Evolutionary conservation across 2,888 invertebrate genomes (phyloP), one percentile per base, ranked within the genome.

Genomic region (Plagodis pulveraria): DNA sequence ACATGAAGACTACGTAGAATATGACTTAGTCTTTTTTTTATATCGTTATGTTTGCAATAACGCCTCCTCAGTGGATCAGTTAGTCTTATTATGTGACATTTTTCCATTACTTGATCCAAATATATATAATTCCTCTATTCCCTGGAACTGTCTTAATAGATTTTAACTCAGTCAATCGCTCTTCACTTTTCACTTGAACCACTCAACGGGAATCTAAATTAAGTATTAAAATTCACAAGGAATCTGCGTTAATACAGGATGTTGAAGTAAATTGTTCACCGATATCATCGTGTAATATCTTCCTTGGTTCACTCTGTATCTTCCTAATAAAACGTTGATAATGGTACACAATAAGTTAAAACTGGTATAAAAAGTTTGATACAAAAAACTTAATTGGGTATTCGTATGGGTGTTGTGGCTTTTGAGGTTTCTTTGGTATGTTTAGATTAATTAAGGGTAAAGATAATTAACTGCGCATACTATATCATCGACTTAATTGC

Each of bases 261-360:
- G 60, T 42, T 68, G 71, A 69, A 73, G 80, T 85, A 86, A 83
- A 86, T 84, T 83, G 80, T 79, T 62, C 59, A 60, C 61, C 67
- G 88, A 89, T 89, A 71, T 69, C 86, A 88, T 89, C 89, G 53
- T 64, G 81, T 89, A 87, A 89, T 87, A 85, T 87, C 86, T 87
- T 88, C 85, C 86, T 89, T 82, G 81, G 84, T 80, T 35, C 56
- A 83, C 79, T 74, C 67, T 65, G 69, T 60, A 72, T 73, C 69
- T 67, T 67, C 67, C 72, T 78, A 80, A 81, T 81, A 78, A 53
- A 35, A 51, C 22, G 10, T 34, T 44, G 10, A n/a, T 50, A 36
- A 44, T 36, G 48, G 12, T 44, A 48, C 48, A 12, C 47, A 50
- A 53, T 32, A 6, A 35, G 36, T 56, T 36, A 8, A 38, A 55